Evolutionary conservation across 2,888 invertebrate genomes (phyloP), one percentile per base, ranked within the genome.

Genomic region (Sminthurides aquaticus): DNA sequence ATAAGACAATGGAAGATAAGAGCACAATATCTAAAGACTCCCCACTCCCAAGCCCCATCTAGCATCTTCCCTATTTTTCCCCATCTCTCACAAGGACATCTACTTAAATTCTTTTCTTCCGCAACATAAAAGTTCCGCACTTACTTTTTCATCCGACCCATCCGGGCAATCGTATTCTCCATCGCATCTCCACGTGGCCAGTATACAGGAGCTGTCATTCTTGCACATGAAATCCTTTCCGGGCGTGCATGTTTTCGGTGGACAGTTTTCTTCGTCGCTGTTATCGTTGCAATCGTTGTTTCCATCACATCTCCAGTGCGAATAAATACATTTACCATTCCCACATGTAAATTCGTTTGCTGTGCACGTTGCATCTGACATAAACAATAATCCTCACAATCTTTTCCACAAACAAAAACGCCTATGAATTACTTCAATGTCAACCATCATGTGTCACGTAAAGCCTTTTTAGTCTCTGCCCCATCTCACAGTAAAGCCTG

Each of bases 341-440:
- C 84, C 85, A 80, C 95, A 95, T n/a, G 91, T 91, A 78, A 93
- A 93, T 80, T 95, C 91, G 78, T 92, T 92, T 61, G 89, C 85
- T 72, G 91, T 87, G 80, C 94, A 95, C 25, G 93, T 93, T 78
- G 88, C 89, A 82, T 91, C 92, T 91, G 76, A 25, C 56, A 24
- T 8, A 27, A 54, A 54, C 26, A 56, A 24, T 43, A 48, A 25
- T 20, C 28, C 8, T 22, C n/a, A n/a, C n/a, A n/a, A n/a, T n/a
- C n/a, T n/a, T n/a, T n/a, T 52, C 5, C 20, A 52, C 8, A 52
- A 20, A 52, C 52, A 52, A 8, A 52, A 52, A 20, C 52, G 20
- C 52, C n/a, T n/a, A 52, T 52, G 20, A 22, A 22, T 52, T 22
- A 52, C 18, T n/a, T n/a, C n/a, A n/a, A 52, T 5, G 52, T 52